These are phyloP conservation scores for Acanthosepion pharaonis DNA, from an alignment of 2,888 invertebrate species.

Conservation along the genomic window DNA sequence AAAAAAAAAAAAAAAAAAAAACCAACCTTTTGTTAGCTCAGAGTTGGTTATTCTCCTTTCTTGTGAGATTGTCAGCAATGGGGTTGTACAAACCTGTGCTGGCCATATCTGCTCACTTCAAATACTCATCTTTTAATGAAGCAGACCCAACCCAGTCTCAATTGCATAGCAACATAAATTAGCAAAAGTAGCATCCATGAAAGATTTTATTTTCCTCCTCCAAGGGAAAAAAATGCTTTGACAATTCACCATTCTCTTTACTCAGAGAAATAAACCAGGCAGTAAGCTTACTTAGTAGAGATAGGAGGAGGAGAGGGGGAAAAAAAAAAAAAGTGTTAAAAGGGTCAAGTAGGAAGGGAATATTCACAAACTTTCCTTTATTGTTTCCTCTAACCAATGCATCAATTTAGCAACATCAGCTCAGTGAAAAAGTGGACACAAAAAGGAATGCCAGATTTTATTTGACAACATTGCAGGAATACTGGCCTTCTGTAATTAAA, in stretches of 20 bases:
- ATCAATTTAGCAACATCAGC: neutral
- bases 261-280: neutral
- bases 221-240: neutral
- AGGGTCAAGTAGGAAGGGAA: neutral
- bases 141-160: neutral
- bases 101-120: neutral
- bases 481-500: no score
- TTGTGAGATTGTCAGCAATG: neutral
- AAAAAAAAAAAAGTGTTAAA: neutral
- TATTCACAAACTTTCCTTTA: neutral
- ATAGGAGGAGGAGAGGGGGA: no score
- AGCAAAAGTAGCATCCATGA: neutral
- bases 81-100: slow-evolving; percentile 33
- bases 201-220: neutral
- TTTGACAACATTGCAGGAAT: no score
- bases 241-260: neutral
- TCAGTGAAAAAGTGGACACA: no score
- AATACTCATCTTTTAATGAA: neutral
- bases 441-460: no score
- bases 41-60: slow-evolving; percentile 2
- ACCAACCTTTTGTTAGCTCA: slow-evolving; percentile 22
- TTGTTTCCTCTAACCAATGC: neutral
- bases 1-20: neutral
- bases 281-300: neutral
- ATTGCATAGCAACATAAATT: neutral